phyloP scores from a whole-genome alignment of 1,140 invertebrate genomes.

The Pseudomyrmex pallidus region DNA sequence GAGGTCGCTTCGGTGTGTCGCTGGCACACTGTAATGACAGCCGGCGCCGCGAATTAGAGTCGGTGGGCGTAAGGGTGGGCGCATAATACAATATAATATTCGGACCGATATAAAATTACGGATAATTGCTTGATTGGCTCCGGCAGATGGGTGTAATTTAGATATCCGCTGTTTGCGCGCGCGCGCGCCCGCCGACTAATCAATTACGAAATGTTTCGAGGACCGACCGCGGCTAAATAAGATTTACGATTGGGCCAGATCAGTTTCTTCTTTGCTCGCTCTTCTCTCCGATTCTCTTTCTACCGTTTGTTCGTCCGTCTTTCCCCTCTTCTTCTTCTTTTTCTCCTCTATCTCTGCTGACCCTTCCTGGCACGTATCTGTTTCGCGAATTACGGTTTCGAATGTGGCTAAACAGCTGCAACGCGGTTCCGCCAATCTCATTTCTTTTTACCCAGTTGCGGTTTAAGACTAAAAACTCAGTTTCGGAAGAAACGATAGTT shows the following conservation, averaged over 20 bases:
- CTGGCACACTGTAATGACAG: constrained; percentile 38
- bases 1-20: constrained; percentile 27
- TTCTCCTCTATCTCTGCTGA: too few species aligned
- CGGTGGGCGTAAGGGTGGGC: constrained; percentile 54
- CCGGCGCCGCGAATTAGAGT: constrained; percentile 36
- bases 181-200: constrained; percentile 70
- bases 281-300: too few species aligned
- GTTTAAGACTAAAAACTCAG: constrained; percentile 37
- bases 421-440: constrained; percentile 33
- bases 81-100: constrained; percentile 67
- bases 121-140: constrained; percentile 80
- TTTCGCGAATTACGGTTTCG: constrained; percentile 62
- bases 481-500: constrained; percentile 42
- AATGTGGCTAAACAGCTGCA: constrained; percentile 54
- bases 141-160: constrained; percentile 78
- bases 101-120: constrained; percentile 77
- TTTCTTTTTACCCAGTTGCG: constrained; percentile 37
- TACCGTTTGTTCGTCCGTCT: neutral
- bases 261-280: constrained; percentile 29
- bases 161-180: constrained; percentile 72
- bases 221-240: constrained; percentile 51
- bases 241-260: constrained; percentile 61
- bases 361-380: constrained; percentile 58
- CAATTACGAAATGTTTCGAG: constrained; percentile 75
- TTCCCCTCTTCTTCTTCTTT: neutral